Base-by-base conservation (phyloP, 2,888 invertebrate species). In the Mythimna ferrago region DNA sequence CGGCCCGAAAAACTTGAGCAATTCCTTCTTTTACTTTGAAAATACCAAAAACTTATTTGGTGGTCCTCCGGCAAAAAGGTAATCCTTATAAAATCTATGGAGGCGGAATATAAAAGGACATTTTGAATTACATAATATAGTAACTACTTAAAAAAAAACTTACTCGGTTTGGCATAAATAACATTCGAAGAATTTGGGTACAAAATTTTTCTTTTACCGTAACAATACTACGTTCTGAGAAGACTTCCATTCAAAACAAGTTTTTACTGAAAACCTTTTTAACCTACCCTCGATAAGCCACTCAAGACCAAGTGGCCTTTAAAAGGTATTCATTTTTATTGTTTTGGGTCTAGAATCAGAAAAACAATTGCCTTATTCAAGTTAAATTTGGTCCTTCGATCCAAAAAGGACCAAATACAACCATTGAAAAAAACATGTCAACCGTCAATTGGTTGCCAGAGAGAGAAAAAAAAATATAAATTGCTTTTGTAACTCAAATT, bases 401-500 rank as follows among this genome's bases (percentile, higher is more conserved):
- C 44, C 11, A 54, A 64, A 54, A 71, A 68, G 26, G 51, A 65
- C 16, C n/a, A 26, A 21, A 35, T 14, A 67, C 26, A 72, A 21
- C n/a, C 11, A 38, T 57, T 68, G 41, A 66, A 64, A 68, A 66
- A 71, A 69, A 73, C 68, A 68, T 65, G 61, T 58, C 51, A 64
- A 58, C 71, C 56, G 3, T 54, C 67, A 74, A 58, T 62, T 26
- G 41, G 57, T 35, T 62, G 66, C 73, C 65, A 66, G 53, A 72
- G 63, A 61, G 7, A 56, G 61, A 58, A 60, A 62, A 63, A 71
- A 68, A 74, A 3, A 35, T 48, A 73, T 65, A 74, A 76, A 71
- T 67, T 68, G 60, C 73, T 63, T 80, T 76, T 64, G 63, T 44
- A 66, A 76, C 76, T 80, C 76, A 80, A 85, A 86, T 80, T 82